Conservation (phyloP, 2,888 invertebrate species). For the Pristionchus entomophagus region DNA sequence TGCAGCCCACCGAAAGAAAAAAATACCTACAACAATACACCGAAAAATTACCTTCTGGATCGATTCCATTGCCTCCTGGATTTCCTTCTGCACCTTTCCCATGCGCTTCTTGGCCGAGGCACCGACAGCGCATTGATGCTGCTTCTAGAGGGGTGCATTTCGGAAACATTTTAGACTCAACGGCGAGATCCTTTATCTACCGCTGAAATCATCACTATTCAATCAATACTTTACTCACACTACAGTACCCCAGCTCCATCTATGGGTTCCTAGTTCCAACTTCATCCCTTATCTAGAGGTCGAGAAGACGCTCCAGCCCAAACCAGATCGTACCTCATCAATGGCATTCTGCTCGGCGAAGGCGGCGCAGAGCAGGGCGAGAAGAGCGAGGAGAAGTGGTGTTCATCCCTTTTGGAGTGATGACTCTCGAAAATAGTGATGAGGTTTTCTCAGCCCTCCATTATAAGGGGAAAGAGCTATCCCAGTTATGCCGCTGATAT, state of each 20-base stretch:
- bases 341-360: neutral
- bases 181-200: no score
- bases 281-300: no score
- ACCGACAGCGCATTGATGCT: neutral
- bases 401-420: slow-evolving; percentile 11
- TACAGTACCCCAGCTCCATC: no score
- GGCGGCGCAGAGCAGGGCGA: neutral
- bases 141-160: neutral
- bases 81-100: neutral
- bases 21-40: no score
- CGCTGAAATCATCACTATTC: neutral
- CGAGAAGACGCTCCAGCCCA: no score
- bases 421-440: neutral
- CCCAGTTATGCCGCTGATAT: neutral
- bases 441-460: neutral
- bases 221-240: neutral
- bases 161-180: no score
- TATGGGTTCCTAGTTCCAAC: no score
- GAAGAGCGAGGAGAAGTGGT: neutral
- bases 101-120: slow-evolving; percentile 10
- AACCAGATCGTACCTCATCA: neutral
- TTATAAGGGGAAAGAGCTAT: neutral
- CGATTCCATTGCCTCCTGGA: neutral
- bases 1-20: neutral
- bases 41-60: neutral